Evolutionary conservation across 2,888 invertebrate genomes (phyloP), one percentile per base, ranked within the genome.

Genomic region (Leptinotarsa haldemani): DNA sequence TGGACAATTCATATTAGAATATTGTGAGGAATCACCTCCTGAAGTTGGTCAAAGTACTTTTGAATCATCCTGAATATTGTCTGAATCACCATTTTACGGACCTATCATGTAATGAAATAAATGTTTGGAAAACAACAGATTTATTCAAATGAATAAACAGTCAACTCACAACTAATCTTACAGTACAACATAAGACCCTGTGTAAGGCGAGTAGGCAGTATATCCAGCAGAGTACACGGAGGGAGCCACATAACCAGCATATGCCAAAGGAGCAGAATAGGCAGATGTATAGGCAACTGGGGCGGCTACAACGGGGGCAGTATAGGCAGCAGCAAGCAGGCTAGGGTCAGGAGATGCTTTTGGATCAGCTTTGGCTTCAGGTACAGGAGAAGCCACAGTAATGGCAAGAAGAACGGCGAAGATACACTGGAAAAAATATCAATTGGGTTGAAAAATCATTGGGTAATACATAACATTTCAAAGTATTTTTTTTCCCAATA

Each of bases 331-430:
- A n/a, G 73, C 78, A 25, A 74, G 50, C 5, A 74, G 56, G n/a
- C 73, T 48, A 20, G 75, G 77, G 22, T 76, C 73, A 13, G 56
- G 13, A 22, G 56, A 56, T 22, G 76, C 72, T 63, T 76, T 75
- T 13, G 75, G 77, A 46, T 76, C 73, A 16, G 76, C 73, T 68
- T n/a, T 78, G 47, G 66, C 25, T n/a, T 53, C 70, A 30, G 78
- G 64, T 52, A 69, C 73, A 65, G 78, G 78, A 22, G 65, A 66
- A 58, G 79, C 66, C 52, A 75, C 74, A 40, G 77, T 78, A 47
- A 79, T 65, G 46, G 80, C 78, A 69, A 79, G 73, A 66, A 79
- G 74, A 74, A 77, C 75, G 48, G 67, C 69, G 64, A 77, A 70
- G 47, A 77, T 68, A 63, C 74, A 67, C 79, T 79, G 50, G 22